Conservation (phyloP, 2,797 vertebrate genomes). For the Pteropus rufus region DNA sequence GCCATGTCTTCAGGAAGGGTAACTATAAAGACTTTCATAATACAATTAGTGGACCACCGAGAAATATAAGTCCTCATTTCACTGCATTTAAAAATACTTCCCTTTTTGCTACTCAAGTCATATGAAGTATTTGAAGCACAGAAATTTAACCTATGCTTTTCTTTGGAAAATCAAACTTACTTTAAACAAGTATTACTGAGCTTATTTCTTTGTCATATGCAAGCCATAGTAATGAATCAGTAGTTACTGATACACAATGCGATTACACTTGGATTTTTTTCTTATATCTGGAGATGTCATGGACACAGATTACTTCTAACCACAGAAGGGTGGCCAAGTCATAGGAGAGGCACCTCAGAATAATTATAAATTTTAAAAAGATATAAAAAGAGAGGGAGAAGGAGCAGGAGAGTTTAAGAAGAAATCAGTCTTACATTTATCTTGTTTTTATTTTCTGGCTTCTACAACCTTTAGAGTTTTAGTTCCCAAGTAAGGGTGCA, state of each 20-base stretch:
- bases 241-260: constrained; percentile 23
- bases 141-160: constrained; percentile 24
- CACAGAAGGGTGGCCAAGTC: neutral
- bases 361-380: neutral
- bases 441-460: neutral
- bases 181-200: constrained; percentile 27
- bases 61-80: neutral
- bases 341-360: neutral
- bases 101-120: neutral
- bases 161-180: constrained; percentile 46
- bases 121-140: constrained; percentile 3
- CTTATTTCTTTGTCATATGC: constrained; percentile 15
- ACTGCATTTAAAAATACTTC: neutral
- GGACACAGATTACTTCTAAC: constrained; percentile 13
- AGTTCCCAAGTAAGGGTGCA: neutral
- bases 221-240: constrained; percentile 53
- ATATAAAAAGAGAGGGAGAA: neutral
- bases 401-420: neutral
- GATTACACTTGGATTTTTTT: constrained; percentile 38
- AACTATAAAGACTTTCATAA: constrained; percentile 4
- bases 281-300: constrained; percentile 10
- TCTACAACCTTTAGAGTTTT: neutral
- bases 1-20: neutral
- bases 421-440: neutral
- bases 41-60: neutral